These are phyloP conservation scores for Hirudo medicinalis DNA, from an alignment of 1,140 invertebrate species.

Conservation along the genomic window DNA sequence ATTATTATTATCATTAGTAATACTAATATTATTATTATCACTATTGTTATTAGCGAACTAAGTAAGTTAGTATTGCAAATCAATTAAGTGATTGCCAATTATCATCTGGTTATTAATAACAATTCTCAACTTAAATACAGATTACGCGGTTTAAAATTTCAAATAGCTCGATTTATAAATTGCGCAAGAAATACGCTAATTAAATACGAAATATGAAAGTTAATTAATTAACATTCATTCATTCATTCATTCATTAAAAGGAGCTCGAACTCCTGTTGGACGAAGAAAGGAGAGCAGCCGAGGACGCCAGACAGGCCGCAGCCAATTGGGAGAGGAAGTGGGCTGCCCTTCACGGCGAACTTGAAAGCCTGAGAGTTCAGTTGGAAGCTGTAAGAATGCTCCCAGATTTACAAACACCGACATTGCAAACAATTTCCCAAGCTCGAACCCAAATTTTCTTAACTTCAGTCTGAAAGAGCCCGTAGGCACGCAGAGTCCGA, in stretches of 20 bases:
- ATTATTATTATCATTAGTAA: too few relatives aligned
- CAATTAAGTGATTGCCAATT: too few relatives aligned
- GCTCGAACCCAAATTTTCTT: neutral
- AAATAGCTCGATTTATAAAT: neutral
- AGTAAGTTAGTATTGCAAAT: too few relatives aligned
- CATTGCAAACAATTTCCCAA: neutral
- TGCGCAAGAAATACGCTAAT: too few relatives aligned
- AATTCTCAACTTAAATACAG: too few relatives aligned
- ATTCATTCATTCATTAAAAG: slow-evolving; percentile 23
- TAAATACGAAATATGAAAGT: too few relatives aligned
- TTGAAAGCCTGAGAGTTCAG: slow-evolving; percentile 36
- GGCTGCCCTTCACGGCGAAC: slow-evolving; percentile 33
- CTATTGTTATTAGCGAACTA: too few relatives aligned
- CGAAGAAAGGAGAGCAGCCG: slow-evolving; percentile 33
- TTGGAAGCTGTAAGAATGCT: slow-evolving; percentile 33
- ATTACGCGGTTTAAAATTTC: neutral
- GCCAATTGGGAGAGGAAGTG: slow-evolving; percentile 36
- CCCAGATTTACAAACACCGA: neutral
- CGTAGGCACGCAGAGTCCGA: slow-evolving; percentile 40
- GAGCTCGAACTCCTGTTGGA: slow-evolving; percentile 36
- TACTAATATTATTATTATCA: too few relatives aligned
- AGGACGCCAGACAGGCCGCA: slow-evolving; percentile 34
- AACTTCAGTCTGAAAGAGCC: slow-evolving; percentile 35
- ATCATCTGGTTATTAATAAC: too few relatives aligned
- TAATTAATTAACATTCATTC: neutral